Conservation (phyloP, 2,113 vertebrate species). For the Carettochelys insculpta region DNA sequence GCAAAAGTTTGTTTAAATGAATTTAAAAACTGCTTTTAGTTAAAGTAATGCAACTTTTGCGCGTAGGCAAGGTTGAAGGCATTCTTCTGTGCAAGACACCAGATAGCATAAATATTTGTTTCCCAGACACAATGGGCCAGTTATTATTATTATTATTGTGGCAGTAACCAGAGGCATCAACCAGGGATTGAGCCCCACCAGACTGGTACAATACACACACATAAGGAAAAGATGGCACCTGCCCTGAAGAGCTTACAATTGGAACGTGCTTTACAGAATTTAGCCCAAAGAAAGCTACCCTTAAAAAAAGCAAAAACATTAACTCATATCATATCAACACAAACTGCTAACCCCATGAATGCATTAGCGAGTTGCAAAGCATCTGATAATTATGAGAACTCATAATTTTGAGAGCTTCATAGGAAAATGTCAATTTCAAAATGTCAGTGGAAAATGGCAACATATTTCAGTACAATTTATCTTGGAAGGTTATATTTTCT, state of each 20-base stretch:
- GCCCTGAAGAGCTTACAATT: neutral
- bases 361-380: neutral
- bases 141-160: neutral
- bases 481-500: neutral
- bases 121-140: no score
- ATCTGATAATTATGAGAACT: neutral
- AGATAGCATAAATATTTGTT: neutral
- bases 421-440: neutral
- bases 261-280: neutral
- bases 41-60: neutral
- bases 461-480: neutral
- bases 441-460: neutral
- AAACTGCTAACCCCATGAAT: neutral
- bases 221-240: fast-evolving
- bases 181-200: neutral
- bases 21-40: neutral
- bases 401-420: no score
- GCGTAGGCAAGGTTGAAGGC: neutral
- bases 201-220: neutral
- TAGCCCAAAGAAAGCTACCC: neutral
- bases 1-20: neutral
- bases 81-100: neutral
- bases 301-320: neutral
- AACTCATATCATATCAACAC: neutral
- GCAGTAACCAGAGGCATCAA: neutral